Percentiles rank a stretch among this genome's conserved stretches.
These are phyloP conservation scores for Taeniopygia guttata DNA, from an alignment of 2,797 vertebrate species.

Conservation along the genomic window DNA sequence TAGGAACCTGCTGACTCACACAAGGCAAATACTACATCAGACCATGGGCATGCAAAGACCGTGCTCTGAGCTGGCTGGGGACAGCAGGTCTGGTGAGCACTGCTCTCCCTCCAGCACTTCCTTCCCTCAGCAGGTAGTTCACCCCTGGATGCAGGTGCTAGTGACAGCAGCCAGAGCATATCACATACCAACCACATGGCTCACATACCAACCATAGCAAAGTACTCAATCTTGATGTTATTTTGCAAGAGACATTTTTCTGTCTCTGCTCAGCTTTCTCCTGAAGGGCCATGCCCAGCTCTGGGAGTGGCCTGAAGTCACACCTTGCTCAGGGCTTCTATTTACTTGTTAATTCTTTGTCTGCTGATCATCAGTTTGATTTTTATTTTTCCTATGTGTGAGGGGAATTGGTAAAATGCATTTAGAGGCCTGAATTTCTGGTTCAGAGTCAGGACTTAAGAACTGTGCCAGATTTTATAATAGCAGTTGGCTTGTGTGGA, in stretches of 20 bases:
- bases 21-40: not conserved
- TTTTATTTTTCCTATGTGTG: not conserved
- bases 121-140: not conserved
- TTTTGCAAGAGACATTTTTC: not conserved
- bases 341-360: not conserved
- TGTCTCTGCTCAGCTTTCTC: not conserved
- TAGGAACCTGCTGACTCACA: not conserved
- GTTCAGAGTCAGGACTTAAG: not conserved
- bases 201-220: rapidly evolving
- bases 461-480: not conserved
- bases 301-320: not conserved
- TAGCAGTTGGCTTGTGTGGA: not conserved
- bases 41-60: not conserved
- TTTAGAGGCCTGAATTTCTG: not conserved
- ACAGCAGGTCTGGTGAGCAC: not conserved
- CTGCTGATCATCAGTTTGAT: not conserved
- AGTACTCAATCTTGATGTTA: not conserved
- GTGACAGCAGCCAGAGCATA: not conserved
- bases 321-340: not conserved
- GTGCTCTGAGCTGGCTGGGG: not conserved
- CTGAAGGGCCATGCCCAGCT: not conserved
- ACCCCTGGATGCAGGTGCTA: not conserved
- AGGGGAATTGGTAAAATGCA: not conserved
- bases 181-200: rapidly evolving
- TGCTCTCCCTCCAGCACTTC: not conserved